These are phyloP conservation scores for Tursiops truncatus DNA, from an alignment of 2,113 vertebrate species.

Conservation along the genomic window DNA sequence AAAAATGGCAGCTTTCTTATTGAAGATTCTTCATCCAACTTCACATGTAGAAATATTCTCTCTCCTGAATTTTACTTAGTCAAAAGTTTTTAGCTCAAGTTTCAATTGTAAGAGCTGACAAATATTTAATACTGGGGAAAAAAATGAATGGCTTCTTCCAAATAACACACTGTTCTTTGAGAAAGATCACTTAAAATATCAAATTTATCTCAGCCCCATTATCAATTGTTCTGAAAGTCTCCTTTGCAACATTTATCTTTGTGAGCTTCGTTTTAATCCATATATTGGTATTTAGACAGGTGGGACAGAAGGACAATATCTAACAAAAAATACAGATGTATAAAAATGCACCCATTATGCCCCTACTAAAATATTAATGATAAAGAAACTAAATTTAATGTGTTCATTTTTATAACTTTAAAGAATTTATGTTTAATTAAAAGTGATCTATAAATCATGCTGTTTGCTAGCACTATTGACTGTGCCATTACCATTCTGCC, in stretches of 20 bases:
- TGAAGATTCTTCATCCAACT: slow-evolving; percentile 52
- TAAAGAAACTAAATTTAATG: slow-evolving; percentile 66
- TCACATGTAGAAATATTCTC: slow-evolving; percentile 57
- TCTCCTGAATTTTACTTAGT: slow-evolving; percentile 58
- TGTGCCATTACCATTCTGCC: slow-evolving; percentile 73
- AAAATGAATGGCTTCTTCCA: slow-evolving; percentile 59
- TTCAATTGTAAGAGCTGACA: slow-evolving; percentile 64
- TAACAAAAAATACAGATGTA: slow-evolving; percentile 43
- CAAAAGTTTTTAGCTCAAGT: slow-evolving; percentile 63
- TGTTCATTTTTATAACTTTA: slow-evolving; percentile 77
- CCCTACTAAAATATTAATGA: slow-evolving; percentile 81
- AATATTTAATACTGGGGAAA: slow-evolving; percentile 53
- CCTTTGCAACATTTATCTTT: slow-evolving; percentile 54
- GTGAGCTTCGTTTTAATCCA: slow-evolving; percentile 1
- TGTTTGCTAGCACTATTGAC: slow-evolving; percentile 81
- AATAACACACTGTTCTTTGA: slow-evolving; percentile 50
- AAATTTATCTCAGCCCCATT: slow-evolving; percentile 62
- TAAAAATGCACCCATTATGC: slow-evolving; percentile 63
- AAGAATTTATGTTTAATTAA: slow-evolving; percentile 83
- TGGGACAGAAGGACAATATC: slow-evolving; percentile 54
- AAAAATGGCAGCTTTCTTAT: neutral
- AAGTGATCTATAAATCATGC: slow-evolving; percentile 80
- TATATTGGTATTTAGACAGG: slow-evolving; percentile 55
- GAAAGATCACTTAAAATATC: slow-evolving; percentile 68
- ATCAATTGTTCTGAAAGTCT: slow-evolving; percentile 34